Evolutionary conservation across 2,113 vertebrate species (phyloP).

Genomic region (Odontesthes bonariensis): DNA sequence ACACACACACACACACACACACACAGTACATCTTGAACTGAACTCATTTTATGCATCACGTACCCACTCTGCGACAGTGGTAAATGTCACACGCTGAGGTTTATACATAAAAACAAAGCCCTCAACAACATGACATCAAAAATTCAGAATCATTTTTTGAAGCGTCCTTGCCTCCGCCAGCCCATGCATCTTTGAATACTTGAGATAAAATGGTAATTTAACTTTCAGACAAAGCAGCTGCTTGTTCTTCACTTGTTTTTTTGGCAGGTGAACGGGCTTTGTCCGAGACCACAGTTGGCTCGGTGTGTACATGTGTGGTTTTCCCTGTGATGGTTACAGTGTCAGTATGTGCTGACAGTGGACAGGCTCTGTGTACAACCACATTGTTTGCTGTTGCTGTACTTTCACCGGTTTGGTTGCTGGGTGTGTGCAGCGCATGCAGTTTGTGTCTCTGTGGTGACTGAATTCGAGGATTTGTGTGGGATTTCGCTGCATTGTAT

Average conservation of each 20-base stretch:
- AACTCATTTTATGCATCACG: conserved; percentile 41
- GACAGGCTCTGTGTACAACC: conserved; percentile 40
- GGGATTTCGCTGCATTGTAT: neutral
- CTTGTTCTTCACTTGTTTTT: conserved; percentile 48
- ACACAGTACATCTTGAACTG: conserved; percentile 43
- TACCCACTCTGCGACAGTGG: conserved; percentile 14
- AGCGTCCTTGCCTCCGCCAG: conserved; percentile 19
- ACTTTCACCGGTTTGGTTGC: conserved; percentile 7
- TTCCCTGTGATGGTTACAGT: conserved; percentile 36
- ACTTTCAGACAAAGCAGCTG: conserved; percentile 59
- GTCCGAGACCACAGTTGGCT: conserved; percentile 53
- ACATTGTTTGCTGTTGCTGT: conserved; percentile 17
- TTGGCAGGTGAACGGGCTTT: conserved; percentile 51
- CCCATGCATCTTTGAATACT: conserved; percentile 48
- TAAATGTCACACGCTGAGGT: conserved; percentile 29
- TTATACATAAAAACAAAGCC: conserved; percentile 36
- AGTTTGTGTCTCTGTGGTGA: neutral
- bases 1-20: conserved; percentile 30
- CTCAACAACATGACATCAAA: conserved; percentile 39
- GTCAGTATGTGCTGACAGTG: conserved; percentile 54
- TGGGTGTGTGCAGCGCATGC: conserved; percentile 9
- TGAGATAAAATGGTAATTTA: conserved; percentile 57
- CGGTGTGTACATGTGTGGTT: conserved; percentile 48
- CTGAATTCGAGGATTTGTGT: conserved; percentile 12
- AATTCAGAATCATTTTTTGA: conserved; percentile 27